Conservation (phyloP, 92 coral and sea anemone species). For the Phenganax stokvisi region DNA sequence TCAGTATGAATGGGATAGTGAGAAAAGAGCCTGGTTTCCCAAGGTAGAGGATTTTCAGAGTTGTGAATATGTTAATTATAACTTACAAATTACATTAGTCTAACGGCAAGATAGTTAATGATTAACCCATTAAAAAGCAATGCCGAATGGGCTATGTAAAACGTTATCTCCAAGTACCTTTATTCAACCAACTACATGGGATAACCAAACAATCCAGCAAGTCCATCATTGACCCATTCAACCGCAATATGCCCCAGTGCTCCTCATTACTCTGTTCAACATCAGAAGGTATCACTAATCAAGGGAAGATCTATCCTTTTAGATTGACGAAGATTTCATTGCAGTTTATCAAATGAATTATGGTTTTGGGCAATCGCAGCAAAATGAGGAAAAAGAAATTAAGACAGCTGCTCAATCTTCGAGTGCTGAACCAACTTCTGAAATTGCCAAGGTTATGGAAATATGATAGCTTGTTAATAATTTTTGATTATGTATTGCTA, state of each 20-base stretch:
- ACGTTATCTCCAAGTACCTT: background rate
- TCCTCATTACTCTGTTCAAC: too few species aligned
- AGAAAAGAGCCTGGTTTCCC: slow-evolving; percentile 91
- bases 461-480: background rate
- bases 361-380: slow-evolving; percentile 50
- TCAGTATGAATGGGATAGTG: slow-evolving; percentile 78
- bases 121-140: background rate
- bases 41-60: slow-evolving; percentile 50
- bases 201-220: too few species aligned
- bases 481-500: background rate
- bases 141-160: background rate
- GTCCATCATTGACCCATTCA: too few species aligned
- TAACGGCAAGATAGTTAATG: background rate
- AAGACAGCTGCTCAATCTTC: slow-evolving; percentile 19
- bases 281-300: background rate
- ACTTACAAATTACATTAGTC: background rate
- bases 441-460: background rate
- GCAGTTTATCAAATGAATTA: slow-evolving; percentile 93
- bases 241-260: too few species aligned
- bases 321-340: slow-evolving; percentile 41
- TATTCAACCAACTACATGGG: too few species aligned
- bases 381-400: slow-evolving; percentile 25
- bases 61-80: background rate
- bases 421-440: background rate
- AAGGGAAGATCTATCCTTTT: background rate